A percentile compares a stretch with the other conserved stretches of the same genome.
Evolutionary conservation across 2,113 vertebrate genomes (phyloP).

Genomic region (Protobothrops mucrosquamatus): DNA sequence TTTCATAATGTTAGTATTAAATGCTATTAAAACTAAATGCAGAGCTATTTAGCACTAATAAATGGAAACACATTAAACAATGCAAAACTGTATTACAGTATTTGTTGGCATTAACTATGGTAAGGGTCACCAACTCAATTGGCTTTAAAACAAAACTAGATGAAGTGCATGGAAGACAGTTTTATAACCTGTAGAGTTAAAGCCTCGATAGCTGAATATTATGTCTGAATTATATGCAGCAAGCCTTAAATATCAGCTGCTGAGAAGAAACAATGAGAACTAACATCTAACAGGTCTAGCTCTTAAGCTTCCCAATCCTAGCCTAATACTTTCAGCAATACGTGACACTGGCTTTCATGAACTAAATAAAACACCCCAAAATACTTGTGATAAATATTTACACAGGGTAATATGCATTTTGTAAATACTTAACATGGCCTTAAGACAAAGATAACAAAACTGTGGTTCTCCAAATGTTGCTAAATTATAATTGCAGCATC

Average conservation of each 20-base stretch:
- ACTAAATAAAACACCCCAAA: background rate
- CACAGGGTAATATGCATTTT: background rate
- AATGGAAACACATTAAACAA: background rate
- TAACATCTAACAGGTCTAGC: background rate
- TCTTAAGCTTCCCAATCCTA: background rate
- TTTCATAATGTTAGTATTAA: background rate
- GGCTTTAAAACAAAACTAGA: background rate
- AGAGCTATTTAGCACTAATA: background rate
- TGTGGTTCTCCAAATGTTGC: background rate
- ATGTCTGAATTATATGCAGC: background rate
- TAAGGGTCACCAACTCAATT: background rate
- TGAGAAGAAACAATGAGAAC: background rate
- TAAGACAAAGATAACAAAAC: background rate
- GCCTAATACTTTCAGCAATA: background rate
- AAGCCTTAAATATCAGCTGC: background rate
- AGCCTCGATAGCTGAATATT: background rate
- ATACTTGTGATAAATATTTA: background rate
- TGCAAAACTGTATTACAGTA: background rate
- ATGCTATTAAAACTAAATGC: background rate
- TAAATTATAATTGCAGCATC: background rate
- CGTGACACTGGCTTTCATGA: background rate
- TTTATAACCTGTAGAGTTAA: background rate
- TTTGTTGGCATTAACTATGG: background rate
- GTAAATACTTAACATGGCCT: background rate
- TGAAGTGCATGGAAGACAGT: background rate